Evolutionary conservation across 2,797 vertebrate species (phyloP), one percentile per base, ranked within the genome.

Genomic region (Cuniculus paca): DNA sequence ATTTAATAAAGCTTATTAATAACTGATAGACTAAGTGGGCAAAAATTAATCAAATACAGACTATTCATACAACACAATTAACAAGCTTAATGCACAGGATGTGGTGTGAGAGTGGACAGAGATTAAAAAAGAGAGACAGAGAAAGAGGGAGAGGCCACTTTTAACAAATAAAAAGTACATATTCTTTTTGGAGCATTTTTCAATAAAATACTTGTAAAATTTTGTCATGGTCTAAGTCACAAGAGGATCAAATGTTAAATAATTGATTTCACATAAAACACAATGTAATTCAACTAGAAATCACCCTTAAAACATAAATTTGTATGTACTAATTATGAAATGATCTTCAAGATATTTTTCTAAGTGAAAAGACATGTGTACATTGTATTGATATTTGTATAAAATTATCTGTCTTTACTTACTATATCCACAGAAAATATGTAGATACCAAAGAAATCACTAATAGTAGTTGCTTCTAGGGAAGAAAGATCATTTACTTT

Each of bases 201-300:
- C 31, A 80, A 79, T 90, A 24, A n/a, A 70, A 31, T 85, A 58
- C 39, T 95, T 93, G 90, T 83, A 79, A 88, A 91, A 89, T 16
- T 75, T 82, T 91, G 75, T 19, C 54, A 74, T 60, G 13, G 50
- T 82, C 20, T 84, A 56, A 7, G 65, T 84, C 26, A 91, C 52
- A 95, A 88, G 36, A 84, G 75, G 80, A 74, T 84, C 80, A 85
- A 80, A 91, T 80, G 45, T 34, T 85, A 75, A 91, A 88, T 36
- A 88, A 72, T 3, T 63, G 36, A 80, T 92, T 77, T 54, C 78
- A 50, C 34, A 58, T 72, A 86, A 48, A 86, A 74, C 22, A 86
- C 31, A 91, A 78, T 26, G 58, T 45, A 85, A 74, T 87, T 84
- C 34, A 86, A 60, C 83, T 54, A 83, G 82, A 65, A 94, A 86